Evolutionary conservation across 2,113 vertebrate species (phyloP).

Genomic region (Antennarius striatus): DNA sequence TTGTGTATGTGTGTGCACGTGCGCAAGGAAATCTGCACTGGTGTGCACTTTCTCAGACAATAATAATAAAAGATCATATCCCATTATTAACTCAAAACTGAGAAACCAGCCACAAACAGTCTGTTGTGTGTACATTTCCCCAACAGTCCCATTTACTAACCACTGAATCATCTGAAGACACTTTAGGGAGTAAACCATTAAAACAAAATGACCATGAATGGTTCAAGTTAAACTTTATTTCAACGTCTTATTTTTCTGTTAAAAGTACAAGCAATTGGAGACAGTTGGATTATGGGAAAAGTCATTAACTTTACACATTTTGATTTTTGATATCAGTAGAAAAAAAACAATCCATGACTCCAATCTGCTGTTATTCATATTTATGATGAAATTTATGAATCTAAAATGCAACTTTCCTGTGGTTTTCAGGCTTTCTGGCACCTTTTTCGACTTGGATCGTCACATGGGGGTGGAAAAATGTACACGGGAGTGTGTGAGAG

Average conservation of each 20-base stretch:
- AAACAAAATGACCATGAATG: conserved; percentile 57
- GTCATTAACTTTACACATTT: conserved; percentile 67
- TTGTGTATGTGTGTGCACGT: not conserved
- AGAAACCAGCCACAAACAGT: conserved; percentile 43
- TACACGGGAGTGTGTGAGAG: conserved; percentile 28
- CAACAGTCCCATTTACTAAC: conserved; percentile 57
- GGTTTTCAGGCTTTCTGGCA: conserved; percentile 74
- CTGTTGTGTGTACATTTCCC: conserved; percentile 50
- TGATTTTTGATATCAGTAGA: conserved; percentile 43
- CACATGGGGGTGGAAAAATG: conserved; percentile 57
- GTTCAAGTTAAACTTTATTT: conserved; percentile 66
- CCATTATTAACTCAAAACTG: conserved; percentile 33
- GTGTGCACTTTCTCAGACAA: conserved; percentile 32
- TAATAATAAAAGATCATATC: conserved; percentile 13
- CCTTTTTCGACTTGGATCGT: conserved; percentile 64
- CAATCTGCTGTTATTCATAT: conserved; percentile 71
- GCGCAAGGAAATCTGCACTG: too few species aligned
- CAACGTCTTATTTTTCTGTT: conserved; percentile 64
- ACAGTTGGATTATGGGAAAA: conserved; percentile 56
- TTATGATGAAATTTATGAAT: conserved; percentile 75
- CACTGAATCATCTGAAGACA: conserved; percentile 56
- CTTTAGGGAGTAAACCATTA: conserved; percentile 58
- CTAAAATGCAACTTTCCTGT: conserved; percentile 70
- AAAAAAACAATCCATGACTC: conserved; percentile 52
- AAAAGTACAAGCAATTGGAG: conserved; percentile 68